Base-by-base conservation (phyloP, 2,113 vertebrate genomes). In the Scophthalmus maximus region DNA sequence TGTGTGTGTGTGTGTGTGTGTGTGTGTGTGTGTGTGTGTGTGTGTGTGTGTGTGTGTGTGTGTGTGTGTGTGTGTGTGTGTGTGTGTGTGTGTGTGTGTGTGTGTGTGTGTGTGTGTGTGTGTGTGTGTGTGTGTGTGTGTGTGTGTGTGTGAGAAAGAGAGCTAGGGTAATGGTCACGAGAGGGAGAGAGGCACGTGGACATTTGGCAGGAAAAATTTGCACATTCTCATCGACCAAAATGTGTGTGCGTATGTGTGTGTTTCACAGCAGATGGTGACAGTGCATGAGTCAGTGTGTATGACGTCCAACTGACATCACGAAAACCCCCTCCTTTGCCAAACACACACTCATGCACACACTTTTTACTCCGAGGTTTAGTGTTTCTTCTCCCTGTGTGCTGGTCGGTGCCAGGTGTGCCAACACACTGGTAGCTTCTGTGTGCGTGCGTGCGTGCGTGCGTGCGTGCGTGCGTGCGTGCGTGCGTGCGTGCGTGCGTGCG, bases 221-320 rank as follows among this genome's bases (percentile, higher is more conserved):
- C 64, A 64, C 55, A 10, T 78, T 51, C 64, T 78, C 79, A 73
- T 82, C 56, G 27, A 83, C 71, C 55, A 69, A 42, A 56, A 65
- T 40, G 14, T 62, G 55, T 62, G 63, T 49, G 64, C 49, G 14
- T 63, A 50, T 58, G 68, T 32, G 65, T 32, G 59, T 29, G 68
- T 73, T 7, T 76, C 17, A 25, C 65, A 83, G 61, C 90, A 92
- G 89, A 92, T 90, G 90, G 90, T 88, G 82, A 80, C 84, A 32
- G 77, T 76, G 79, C 67, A 70, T 85, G 88, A 84, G 65, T 86
- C 70, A 52, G 46, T 60, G 53, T 68, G 81, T 78, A 12, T 88
- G 87, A 88, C 61, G 79, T 83, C 78, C 84, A 88, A 32, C 68
- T 89, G 77, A 92, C 87, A 83, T 84, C 85, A 84, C 44, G 7